phyloP scores from a whole-genome alignment of 2,797 vertebrate genomes.

The Lindbergichthys nudifrons region DNA sequence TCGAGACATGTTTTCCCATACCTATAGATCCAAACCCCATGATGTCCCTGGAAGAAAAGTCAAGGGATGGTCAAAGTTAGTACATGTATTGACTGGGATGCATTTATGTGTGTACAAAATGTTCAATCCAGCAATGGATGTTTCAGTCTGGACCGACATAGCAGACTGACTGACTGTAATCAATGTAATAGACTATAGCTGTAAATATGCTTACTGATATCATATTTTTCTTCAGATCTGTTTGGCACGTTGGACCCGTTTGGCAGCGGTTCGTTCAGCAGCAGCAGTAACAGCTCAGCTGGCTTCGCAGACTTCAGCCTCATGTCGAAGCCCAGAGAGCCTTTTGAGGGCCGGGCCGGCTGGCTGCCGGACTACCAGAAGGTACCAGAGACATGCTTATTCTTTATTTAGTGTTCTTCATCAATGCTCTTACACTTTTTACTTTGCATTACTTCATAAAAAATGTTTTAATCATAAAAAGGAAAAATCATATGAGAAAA shows the following conservation, averaged over 20 bases:
- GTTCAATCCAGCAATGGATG: neutral
- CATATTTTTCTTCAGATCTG: constrained; percentile 82
- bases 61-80: neutral
- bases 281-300: constrained; percentile 87
- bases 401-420: no score
- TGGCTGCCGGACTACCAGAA: constrained; percentile 82
- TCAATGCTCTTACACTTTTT: no score
- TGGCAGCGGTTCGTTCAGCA: constrained; percentile 89
- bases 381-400: constrained; percentile 50
- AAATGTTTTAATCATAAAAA: no score
- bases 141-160: neutral
- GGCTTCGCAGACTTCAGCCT: constrained; percentile 99
- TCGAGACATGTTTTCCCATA: no score
- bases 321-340: constrained; percentile 92
- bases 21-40: neutral
- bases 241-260: constrained; percentile 95
- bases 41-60: neutral
- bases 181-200: neutral
- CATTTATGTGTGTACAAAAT: neutral
- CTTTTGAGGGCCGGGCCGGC: constrained; percentile 76
- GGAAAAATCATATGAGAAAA: no score
- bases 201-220: neutral
- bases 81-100: no score
- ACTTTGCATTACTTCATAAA: no score
- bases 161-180: neutral